phyloP scores from a whole-genome alignment of 2,113 vertebrate genomes.

The Osmerus eperlanus region DNA sequence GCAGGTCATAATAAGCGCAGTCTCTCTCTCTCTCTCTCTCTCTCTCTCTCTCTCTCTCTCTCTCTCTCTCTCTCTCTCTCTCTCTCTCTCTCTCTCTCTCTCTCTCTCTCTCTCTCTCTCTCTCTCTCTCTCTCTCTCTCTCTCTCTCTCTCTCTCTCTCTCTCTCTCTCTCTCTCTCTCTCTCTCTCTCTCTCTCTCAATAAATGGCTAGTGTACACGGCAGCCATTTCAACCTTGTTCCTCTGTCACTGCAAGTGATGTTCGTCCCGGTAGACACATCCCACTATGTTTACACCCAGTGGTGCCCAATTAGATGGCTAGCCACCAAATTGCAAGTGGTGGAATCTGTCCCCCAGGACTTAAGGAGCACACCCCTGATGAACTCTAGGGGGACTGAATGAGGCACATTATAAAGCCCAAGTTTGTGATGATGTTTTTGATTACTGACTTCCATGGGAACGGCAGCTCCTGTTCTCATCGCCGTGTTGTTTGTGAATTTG shows the following conservation, averaged over 20 bases:
- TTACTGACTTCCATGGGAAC: conserved; percentile 64
- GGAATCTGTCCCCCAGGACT: conserved; percentile 7
- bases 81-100: neutral
- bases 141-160: conserved; percentile 43
- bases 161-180: too few relatives aligned
- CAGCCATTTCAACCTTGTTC: conserved; percentile 46
- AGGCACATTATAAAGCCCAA: conserved; percentile 52
- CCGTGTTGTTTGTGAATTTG: conserved; percentile 45
- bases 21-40: neutral
- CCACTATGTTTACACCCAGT: conserved; percentile 32
- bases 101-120: conserved; percentile 45
- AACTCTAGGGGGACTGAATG: conserved; percentile 49
- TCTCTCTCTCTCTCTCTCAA: conserved; percentile 51
- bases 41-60: conserved; percentile 27
- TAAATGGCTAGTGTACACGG: conserved; percentile 60
- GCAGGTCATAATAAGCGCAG: conserved; percentile 54
- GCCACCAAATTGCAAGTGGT: conserved; percentile 35
- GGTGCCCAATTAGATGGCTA: conserved; percentile 33
- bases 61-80: conserved; percentile 37
- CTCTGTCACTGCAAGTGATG: conserved; percentile 1
- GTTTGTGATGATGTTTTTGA: conserved; percentile 67
- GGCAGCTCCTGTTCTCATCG: conserved; percentile 44
- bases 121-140: too few relatives aligned
- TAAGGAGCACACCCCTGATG: conserved; percentile 46
- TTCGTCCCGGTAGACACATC: conserved; percentile 11